Conservation (phyloP, 2,113 vertebrate genomes). For the Nothobranchius kuhntae region DNA sequence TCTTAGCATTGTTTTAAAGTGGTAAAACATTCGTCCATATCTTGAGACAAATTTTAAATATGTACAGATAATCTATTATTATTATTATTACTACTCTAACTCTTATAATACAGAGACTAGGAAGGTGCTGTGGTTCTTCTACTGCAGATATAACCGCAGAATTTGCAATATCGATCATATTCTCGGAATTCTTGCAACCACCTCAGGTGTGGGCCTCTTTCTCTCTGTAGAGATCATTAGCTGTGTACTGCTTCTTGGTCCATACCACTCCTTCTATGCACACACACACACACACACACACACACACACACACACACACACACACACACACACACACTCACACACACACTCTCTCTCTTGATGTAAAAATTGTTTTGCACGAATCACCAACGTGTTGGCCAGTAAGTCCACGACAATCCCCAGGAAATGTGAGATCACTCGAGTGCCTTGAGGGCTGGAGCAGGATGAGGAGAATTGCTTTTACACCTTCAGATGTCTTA, state of each 20-base stretch:
- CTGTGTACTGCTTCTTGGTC: slow-evolving; percentile 40
- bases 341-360: neutral
- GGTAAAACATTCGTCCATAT: too few species aligned
- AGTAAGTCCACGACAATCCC: slow-evolving; percentile 45
- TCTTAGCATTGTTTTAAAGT: too few species aligned
- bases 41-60: too few species aligned
- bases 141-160: slow-evolving; percentile 13
- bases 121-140: slow-evolving; percentile 15
- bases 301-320: too few species aligned
- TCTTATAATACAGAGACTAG: neutral
- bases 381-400: slow-evolving; percentile 40
- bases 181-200: slow-evolving; percentile 20
- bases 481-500: slow-evolving; percentile 47
- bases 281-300: neutral
- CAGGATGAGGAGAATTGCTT: slow-evolving; percentile 25
- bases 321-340: neutral
- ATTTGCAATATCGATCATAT: slow-evolving; percentile 38
- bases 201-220: slow-evolving; percentile 9
- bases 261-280: slow-evolving; percentile 35
- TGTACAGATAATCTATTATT: too few species aligned
- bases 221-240: slow-evolving; percentile 62
- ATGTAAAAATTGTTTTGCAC: slow-evolving; percentile 46
- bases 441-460: slow-evolving; percentile 31
- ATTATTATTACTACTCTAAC: too few species aligned
- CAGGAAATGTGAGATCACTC: slow-evolving; percentile 44